Percentiles rank a stretch among this genome's conserved stretches.
These are phyloP conservation scores for Oscheius sp. DNA, from an alignment of 1,140 invertebrate species.

Conservation along the genomic window DNA sequence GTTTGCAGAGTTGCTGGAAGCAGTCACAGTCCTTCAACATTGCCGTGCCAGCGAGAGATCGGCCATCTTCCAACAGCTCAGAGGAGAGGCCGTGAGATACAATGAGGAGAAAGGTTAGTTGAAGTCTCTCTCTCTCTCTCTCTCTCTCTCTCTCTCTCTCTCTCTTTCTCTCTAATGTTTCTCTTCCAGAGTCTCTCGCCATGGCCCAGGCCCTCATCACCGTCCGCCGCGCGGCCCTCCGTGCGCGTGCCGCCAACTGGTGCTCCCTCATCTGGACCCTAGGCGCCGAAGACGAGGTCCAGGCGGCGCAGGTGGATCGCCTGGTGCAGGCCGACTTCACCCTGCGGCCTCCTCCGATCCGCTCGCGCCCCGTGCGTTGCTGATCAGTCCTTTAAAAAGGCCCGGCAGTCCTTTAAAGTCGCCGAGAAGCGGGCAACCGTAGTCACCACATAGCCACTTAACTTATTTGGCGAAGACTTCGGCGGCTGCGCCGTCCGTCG, in stretches of 20 bases:
- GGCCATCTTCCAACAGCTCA: constrained; percentile 53
- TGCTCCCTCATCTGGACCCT: constrained; percentile 56
- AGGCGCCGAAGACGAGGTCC: constrained; percentile 42
- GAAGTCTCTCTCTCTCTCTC: not conserved
- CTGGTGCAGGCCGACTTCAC: constrained; percentile 48
- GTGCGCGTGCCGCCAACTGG: constrained; percentile 57
- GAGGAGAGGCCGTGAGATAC: constrained; percentile 54
- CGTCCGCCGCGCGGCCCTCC: constrained; percentile 48
- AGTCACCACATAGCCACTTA: constrained; percentile 2
- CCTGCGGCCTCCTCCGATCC: constrained; percentile 57
- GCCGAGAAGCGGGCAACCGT: not conserved
- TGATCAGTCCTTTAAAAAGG: not conserved
- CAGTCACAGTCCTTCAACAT: constrained; percentile 54
- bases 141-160: too few relatives aligned
- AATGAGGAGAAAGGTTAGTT: constrained; percentile 55
- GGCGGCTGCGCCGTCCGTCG: constrained; percentile 8
- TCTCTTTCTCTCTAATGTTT: too few relatives aligned
- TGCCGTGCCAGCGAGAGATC: constrained; percentile 49
- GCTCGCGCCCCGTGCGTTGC: constrained; percentile 39
- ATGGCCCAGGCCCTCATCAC: constrained; percentile 43
- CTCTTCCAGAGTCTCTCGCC: constrained; percentile 51
- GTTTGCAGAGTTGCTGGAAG: constrained; percentile 50
- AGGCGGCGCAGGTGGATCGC: constrained; percentile 42
- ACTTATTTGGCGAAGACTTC: not conserved
- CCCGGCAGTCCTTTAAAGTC: not conserved